phyloP scores from a whole-genome alignment of 2,888 invertebrate species.

The Melinaea marsaeus region DNA sequence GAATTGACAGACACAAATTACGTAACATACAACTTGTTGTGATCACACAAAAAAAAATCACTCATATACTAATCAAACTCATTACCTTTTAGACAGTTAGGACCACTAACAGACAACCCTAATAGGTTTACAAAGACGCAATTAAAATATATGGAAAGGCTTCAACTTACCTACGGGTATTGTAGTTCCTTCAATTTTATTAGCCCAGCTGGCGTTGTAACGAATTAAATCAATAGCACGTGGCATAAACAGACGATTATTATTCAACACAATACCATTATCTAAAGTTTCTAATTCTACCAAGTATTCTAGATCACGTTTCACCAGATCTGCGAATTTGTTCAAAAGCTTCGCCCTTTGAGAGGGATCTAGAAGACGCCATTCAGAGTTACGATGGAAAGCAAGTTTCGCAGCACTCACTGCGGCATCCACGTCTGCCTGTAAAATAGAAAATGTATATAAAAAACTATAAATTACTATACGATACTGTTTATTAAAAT shows the following conservation, averaged over 20 bases:
- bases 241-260: slow-evolving; percentile 77
- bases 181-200: slow-evolving; percentile 88
- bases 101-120: too few species aligned
- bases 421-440: slow-evolving; percentile 85
- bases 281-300: slow-evolving; percentile 92
- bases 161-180: slow-evolving; percentile 73
- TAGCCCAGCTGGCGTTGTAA: slow-evolving; percentile 92
- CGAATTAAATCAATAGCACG: slow-evolving; percentile 74
- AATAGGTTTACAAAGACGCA: too few species aligned
- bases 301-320: slow-evolving; percentile 84
- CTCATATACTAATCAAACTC: too few species aligned
- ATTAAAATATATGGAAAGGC: too few species aligned
- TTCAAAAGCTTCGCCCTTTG: slow-evolving; percentile 84
- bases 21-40: too few species aligned
- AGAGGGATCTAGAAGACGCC: slow-evolving; percentile 90
- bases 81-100: too few species aligned
- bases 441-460: slow-evolving; percentile 5
- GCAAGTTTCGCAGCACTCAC: slow-evolving; percentile 86
- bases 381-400: slow-evolving; percentile 82
- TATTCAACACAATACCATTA: slow-evolving; percentile 89
- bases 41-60: too few species aligned
- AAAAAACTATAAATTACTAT: too few species aligned
- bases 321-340: slow-evolving; percentile 87
- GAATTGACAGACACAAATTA: too few species aligned
- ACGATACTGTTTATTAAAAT: too few species aligned